A percentile compares a stretch with the other conserved stretches of the same genome.
Conservation (phyloP, 2,113 vertebrate genomes). For the Lophius piscatorius region DNA sequence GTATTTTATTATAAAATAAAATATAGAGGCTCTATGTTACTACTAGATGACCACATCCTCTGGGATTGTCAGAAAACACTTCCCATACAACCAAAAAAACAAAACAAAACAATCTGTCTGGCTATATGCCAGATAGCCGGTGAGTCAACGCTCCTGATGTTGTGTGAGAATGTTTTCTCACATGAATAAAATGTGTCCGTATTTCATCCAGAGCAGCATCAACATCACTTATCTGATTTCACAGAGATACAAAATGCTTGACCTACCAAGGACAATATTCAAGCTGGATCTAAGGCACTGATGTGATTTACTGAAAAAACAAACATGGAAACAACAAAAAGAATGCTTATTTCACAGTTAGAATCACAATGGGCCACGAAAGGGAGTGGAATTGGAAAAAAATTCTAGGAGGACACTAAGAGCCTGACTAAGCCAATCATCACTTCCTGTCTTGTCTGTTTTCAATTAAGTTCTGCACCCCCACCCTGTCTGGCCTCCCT, state of each 20-base stretch:
- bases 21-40: no score
- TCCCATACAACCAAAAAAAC: not conserved
- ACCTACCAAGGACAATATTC: not conserved
- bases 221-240: conserved; percentile 24
- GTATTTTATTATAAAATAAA: not conserved
- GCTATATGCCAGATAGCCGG: not conserved
- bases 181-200: conserved; percentile 35
- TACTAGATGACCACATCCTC: not conserved
- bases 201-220: conserved; percentile 13
- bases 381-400: not conserved
- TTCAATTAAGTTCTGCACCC: conserved; percentile 58
- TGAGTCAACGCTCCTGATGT: conserved; percentile 34
- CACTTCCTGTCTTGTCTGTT: conserved; percentile 64
- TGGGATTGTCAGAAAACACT: not conserved
- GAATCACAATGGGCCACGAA: conserved; percentile 52
- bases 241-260: not conserved
- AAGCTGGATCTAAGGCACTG: not conserved
- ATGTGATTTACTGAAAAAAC: not conserved
- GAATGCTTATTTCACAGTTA: no score
- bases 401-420: not conserved
- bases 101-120: no score
- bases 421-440: conserved; percentile 62
- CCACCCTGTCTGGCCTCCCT: conserved; percentile 65
- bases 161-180: conserved; percentile 11
- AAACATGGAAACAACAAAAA: conserved; percentile 17